Base-by-base conservation (phyloP, 2,113 vertebrate genomes). In the Nettapus auritus region DNA sequence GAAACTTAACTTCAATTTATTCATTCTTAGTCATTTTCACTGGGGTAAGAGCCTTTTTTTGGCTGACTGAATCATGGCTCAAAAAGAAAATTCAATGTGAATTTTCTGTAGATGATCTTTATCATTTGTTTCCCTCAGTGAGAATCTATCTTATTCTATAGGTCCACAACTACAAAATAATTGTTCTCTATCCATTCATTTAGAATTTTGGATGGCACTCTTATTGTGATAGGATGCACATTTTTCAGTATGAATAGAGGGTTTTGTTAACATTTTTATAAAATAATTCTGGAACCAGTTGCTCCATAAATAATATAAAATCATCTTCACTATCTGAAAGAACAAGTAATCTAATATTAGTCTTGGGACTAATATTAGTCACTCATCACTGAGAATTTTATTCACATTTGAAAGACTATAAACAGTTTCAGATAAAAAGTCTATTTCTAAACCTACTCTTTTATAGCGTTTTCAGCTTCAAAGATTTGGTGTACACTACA, bases 281-380 rank as follows among this genome's bases (percentile, higher is more conserved):
- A 13, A 90, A 42, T 77, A 94, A 93, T 90, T 85, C 42, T 73
- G 62, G 62, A 94, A 18, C 55, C 89, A 94, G 69, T 62, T 94
- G 89, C 74, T 94, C 36, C 82, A 89, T 52, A 95, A 94, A 93
- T 76, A 96, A 84, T 63, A 87, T 44, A 28, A 95, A 87, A 76
- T 57, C 42, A 95, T 89, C 57, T 76, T 86, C 46, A 48, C 31
- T 33, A 86, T 83, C 71, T 86, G 60, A 94, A 96, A 88, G 59
- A 60, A 50, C 46, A 93, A 83, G 68, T 46, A 74, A 87, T 84
- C 48, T 75, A 91, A 59, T 82, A 86, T 80, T 88, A 83, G 81
- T 67, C 36, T 67, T 57, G 75, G 50, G 46, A 56, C 28, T 96
- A n/a, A n/a, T n/a, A n/a, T n/a, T n/a, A n/a, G n/a, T n/a, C n/a